These are phyloP conservation scores for Eucera pruinosa DNA, from an alignment of 2,888 invertebrate species.

Conservation along the genomic window DNA sequence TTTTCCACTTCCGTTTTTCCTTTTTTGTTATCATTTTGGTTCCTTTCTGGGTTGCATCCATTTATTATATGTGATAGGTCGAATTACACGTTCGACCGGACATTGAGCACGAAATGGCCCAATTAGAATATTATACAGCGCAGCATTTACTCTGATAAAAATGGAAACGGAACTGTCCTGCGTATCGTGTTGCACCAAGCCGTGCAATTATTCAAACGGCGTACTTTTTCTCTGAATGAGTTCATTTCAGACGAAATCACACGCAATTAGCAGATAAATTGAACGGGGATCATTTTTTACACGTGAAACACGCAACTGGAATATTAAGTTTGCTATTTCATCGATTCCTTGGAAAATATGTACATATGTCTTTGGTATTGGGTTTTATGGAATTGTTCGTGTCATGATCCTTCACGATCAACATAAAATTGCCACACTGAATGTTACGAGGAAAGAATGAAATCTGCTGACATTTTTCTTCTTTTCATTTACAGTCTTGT, in stretches of 20 bases:
- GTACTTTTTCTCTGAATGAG: too few relatives aligned
- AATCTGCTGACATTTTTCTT: neutral
- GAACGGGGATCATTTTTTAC: neutral
- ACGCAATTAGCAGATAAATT: constrained; percentile 21
- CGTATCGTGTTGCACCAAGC: neutral
- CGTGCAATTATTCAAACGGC: constrained; percentile 17
- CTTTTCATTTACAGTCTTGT: too few relatives aligned
- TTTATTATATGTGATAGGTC: constrained; percentile 3
- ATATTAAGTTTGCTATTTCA: constrained; percentile 1
- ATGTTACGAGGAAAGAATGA: neutral
- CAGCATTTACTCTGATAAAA: constrained; percentile 3
- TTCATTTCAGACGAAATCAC: neutral
- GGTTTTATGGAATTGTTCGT: neutral
- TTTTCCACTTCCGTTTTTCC: neutral
- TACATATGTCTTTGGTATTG: neutral
- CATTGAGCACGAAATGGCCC: neutral
- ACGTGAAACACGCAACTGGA: neutral
- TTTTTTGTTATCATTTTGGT: neutral
- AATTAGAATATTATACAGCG: constrained; percentile 24
- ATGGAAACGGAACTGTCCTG: neutral
- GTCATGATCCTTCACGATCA: neutral
- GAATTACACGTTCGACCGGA: constrained; percentile 1
- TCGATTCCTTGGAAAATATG: neutral
- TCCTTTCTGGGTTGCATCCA: neutral
- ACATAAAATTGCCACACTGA: neutral